phyloP scores from a whole-genome alignment of 2,113 vertebrate species.

The Pedetes capensis region DNA sequence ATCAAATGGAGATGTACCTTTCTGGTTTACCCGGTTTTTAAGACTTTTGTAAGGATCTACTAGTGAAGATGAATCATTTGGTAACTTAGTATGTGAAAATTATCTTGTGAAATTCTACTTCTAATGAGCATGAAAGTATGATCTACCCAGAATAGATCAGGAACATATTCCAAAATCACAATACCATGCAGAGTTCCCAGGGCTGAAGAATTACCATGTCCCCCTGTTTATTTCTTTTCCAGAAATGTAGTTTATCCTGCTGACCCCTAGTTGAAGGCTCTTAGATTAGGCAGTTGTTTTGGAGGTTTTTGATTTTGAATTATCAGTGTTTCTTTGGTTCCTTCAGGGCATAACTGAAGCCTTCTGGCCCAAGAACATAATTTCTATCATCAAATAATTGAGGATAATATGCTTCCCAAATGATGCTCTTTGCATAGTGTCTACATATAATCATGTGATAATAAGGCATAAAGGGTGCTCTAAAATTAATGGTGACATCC shows the following conservation, averaged over 20 bases:
- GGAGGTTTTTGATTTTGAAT: constrained; percentile 43
- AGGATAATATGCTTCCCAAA: constrained; percentile 44
- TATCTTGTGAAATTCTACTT: not conserved
- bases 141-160: not conserved
- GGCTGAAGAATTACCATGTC: not conserved
- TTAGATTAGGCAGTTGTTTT: constrained; percentile 9
- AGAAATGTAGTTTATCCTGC: not conserved
- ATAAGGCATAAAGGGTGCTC: constrained; percentile 17
- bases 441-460: constrained; percentile 6
- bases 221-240: not conserved
- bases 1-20: constrained; percentile 4
- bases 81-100: constrained; percentile 45
- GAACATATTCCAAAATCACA: not conserved
- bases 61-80: not conserved
- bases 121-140: not conserved
- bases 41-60: constrained; percentile 27
- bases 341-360: constrained; percentile 46
- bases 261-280: not conserved
- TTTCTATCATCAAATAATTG: constrained; percentile 63
- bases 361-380: constrained; percentile 56
- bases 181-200: not conserved
- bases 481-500: not conserved
- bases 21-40: constrained; percentile 35
- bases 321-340: constrained; percentile 47
- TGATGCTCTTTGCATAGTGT: constrained; percentile 11